phyloP scores from a whole-genome alignment of 1,140 invertebrate species.

The Meloidogyne chitwoodi region DNA sequence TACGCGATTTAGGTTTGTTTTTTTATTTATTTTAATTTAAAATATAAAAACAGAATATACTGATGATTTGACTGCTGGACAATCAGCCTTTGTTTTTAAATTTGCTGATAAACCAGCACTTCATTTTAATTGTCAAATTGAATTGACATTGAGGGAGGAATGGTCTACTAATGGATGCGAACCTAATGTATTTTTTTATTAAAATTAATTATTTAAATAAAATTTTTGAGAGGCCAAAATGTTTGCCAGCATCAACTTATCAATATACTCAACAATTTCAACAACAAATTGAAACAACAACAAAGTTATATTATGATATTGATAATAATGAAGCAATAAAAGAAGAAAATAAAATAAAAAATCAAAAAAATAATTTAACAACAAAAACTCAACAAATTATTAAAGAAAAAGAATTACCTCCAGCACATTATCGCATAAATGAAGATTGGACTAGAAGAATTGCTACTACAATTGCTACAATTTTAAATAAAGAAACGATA shows the following conservation, averaged over 20 bases:
- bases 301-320: no score
- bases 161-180: slow-evolving; percentile 38
- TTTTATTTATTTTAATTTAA: neutral
- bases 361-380: neutral
- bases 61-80: slow-evolving; percentile 49
- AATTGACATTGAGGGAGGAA: slow-evolving; percentile 50
- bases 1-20: slow-evolving; percentile 11
- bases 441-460: neutral
- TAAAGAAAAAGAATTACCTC: neutral
- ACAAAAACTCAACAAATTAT: neutral
- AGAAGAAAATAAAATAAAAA: neutral
- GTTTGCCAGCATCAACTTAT: neutral
- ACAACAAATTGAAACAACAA: neutral
- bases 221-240: slow-evolving; percentile 42
- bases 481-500: neutral
- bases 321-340: neutral
- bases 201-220: neutral
- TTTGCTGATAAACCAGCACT: slow-evolving; percentile 56
- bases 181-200: slow-evolving; percentile 28
- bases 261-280: neutral
- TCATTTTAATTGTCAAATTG: slow-evolving; percentile 59
- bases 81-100: slow-evolving; percentile 55
- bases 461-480: neutral
- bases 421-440: neutral
- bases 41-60: slow-evolving; percentile 44